Conservation (phyloP, 2,113 vertebrate species). For the Nasalis larvatus region DNA sequence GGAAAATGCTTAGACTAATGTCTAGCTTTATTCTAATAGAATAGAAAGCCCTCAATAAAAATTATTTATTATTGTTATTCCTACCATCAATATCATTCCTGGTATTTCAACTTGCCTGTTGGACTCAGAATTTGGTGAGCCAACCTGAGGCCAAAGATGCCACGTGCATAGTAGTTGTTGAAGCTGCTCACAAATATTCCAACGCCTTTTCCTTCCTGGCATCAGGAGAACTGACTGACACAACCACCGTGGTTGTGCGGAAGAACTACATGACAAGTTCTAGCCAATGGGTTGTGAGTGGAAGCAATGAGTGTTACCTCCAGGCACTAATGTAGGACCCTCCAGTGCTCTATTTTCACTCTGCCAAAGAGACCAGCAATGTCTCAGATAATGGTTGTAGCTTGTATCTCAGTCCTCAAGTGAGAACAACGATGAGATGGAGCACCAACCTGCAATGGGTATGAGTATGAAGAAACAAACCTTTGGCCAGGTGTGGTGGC, state of each 20-base stretch:
- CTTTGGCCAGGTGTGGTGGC: background rate
- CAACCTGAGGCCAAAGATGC: background rate
- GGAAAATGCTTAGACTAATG: background rate
- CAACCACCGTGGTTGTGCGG: too few relatives aligned
- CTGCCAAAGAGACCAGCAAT: background rate
- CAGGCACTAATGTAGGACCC: too few relatives aligned
- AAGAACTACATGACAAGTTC: background rate
- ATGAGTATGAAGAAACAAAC: background rate
- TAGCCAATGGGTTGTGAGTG: background rate
- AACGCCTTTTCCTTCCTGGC: background rate
- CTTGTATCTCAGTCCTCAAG: background rate
- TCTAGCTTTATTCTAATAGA: background rate
- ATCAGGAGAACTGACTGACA: background rate
- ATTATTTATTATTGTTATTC: background rate
- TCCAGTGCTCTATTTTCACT: background rate
- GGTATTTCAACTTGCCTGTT: background rate
- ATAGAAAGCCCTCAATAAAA: background rate
- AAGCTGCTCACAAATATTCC: background rate
- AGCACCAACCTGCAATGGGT: background rate
- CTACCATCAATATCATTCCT: background rate
- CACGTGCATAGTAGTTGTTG: fast-evolving
- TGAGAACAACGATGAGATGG: background rate
- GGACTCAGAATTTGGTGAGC: background rate
- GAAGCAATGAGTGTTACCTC: background rate
- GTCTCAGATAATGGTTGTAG: background rate